phyloP scores from a whole-genome alignment of 2,113 vertebrate genomes.

The Dicerorhinus sumatrensis region DNA sequence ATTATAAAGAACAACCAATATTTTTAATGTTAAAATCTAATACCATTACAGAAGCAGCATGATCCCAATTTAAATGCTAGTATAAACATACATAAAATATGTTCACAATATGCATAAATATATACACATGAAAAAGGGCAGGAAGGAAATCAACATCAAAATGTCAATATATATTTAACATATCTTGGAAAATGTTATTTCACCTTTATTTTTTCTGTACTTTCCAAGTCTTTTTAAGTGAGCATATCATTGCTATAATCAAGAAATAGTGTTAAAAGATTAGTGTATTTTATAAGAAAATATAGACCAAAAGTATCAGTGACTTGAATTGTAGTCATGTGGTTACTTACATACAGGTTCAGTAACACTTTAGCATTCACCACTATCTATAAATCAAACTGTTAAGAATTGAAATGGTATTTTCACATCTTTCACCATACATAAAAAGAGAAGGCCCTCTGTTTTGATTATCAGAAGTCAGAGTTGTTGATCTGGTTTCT shows the following conservation, averaged over 20 bases:
- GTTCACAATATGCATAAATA: background rate
- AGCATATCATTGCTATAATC: slow-evolving; percentile 8
- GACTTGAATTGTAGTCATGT: background rate
- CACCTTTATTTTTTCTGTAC: background rate
- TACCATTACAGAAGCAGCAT: background rate
- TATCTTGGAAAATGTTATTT: background rate
- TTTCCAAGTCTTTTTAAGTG: slow-evolving; percentile 25
- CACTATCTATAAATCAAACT: slow-evolving; percentile 5
- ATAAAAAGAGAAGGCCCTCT: slow-evolving; percentile 24
- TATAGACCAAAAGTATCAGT: background rate
- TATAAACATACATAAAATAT: background rate
- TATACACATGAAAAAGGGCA: background rate
- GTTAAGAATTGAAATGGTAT: slow-evolving; percentile 44
- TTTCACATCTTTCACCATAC: background rate
- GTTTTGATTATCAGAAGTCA: slow-evolving; percentile 18
- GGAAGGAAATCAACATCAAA: slow-evolving; percentile 24
- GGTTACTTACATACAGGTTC: background rate
- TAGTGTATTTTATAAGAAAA: slow-evolving; percentile 33
- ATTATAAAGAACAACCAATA: background rate
- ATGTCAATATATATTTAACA: background rate
- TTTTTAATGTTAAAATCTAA: slow-evolving; percentile 30
- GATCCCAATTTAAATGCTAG: slow-evolving; percentile 18
- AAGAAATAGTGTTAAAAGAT: background rate
- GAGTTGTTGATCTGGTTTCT: background rate
- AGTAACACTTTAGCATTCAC: slow-evolving; percentile 15